Conservation (phyloP, 2,797 vertebrate species). For the Sebastes paucispinis region DNA sequence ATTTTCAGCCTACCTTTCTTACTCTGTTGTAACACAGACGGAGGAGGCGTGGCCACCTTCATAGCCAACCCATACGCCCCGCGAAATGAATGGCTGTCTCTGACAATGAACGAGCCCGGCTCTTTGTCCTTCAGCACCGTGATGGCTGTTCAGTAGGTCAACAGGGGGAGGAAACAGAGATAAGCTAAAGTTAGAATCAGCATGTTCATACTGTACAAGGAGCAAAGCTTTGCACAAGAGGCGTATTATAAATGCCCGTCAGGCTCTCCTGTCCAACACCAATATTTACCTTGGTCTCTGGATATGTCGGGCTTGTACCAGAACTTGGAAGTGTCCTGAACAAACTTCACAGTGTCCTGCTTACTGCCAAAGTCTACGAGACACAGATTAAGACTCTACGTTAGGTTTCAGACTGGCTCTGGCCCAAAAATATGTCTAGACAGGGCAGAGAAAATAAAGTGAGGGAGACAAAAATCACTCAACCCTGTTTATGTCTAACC, state of each 20-base stretch:
- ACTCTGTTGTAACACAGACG: conserved; percentile 89
- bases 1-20: conserved; percentile 86
- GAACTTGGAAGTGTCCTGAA: conserved; percentile 97
- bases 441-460: background rate
- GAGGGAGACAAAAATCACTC: background rate
- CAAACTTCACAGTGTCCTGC: conserved; percentile 93
- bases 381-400: conserved; percentile 27
- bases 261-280: conserved; percentile 30
- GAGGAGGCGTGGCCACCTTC: conserved; percentile 95
- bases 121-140: conserved; percentile 92
- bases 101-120: conserved; percentile 92
- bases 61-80: conserved; percentile 96
- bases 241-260: conserved; percentile 16
- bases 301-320: conserved; percentile 99
- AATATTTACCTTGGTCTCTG: conserved; percentile 92
- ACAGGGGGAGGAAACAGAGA: conserved; percentile 29
- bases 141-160: conserved; percentile 83
- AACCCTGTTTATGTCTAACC: background rate
- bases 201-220: conserved; percentile 8
- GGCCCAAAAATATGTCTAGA: conserved; percentile 1
- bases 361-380: conserved; percentile 82
- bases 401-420: conserved; percentile 28
- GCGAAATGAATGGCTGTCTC: conserved; percentile 96
- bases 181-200: conserved; percentile 37
- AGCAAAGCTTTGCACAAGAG: conserved; percentile 29